Base-by-base conservation (phyloP, 2,113 vertebrate genomes). In the Pithys albifrons region DNA sequence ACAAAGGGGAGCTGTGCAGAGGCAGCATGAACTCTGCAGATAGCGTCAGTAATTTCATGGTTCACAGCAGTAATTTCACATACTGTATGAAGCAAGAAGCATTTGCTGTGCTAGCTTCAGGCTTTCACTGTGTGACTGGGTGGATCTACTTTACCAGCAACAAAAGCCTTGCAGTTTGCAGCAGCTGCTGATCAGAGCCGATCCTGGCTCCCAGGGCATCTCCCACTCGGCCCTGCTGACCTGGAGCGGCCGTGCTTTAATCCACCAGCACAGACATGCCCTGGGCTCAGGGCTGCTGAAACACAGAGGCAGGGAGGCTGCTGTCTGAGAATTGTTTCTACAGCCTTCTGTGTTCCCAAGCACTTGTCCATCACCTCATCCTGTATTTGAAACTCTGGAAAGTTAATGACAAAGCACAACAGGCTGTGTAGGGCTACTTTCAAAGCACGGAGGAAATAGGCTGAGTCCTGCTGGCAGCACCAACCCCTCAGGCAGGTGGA, bases 271-370 rank as follows among this genome's bases (percentile, higher is more conserved):
- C 72, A 55, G 71, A 20, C 31, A 1, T 39, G 76, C 31, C 48
- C 51, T 66, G 67, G 64, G 18, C 75, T 85, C 31, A 14, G 24
- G 70, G 70, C 57, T 89, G 48, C 77, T 73, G 1, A 69, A 76
- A 20, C 0, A 22, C 0, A 1, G n/a, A 35, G 17, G 14, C 0
- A 0, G 25, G 35, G 31, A 78, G 12, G 9, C 17, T 41, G 62
- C 4, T 14, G 18, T 19, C 64, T 20, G 37, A 9, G 28, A 59
- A 14, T 15, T 75, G n/a, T 49, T 89, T 78, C 73, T 72, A 31
- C 33, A 72, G 13, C 35, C 28, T 28, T 41, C 19, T 43, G 0
- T 18, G 25, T 48, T 85, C 37, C 81, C 55, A 43, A 12, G 11
- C 12, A 11, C 55, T 57, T 4, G 8, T 23, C n/a, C 14, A 7